Evolutionary conservation across 2,888 invertebrate genomes (phyloP), one percentile per base, ranked within the genome.

Genomic region (Andrena praecox): DNA sequence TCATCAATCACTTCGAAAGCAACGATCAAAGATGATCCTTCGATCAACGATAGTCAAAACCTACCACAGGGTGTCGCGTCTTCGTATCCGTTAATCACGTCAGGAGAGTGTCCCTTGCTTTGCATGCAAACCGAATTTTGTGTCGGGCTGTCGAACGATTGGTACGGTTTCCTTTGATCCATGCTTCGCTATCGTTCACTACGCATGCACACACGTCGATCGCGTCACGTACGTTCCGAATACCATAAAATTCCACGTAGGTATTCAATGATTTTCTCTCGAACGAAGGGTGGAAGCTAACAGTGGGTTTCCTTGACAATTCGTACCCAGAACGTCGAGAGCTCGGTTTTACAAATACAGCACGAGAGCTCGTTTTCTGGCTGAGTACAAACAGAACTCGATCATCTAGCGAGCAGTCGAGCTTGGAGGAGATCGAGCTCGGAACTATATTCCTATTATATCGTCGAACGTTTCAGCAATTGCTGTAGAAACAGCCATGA

Each of bases 61-160:
- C 59, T 20, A 16, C 29, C 59, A 12, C 16, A 42, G 42, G 29
- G 24, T 64, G 54, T 56, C 52, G 35, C n/a, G 42, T 27, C 62
- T 74, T 73, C 64, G 35, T 74, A 67, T 74, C 76, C 48, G 54
- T 77, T 83, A 85, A 80, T 85, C 67, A 73, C 56, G 35, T 50
- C 56, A 8, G 63, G 35, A 69, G 62, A 80, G 77, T 68, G 69
- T 69, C 62, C 72, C 29, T 29, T 60, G 82, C 69, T 54, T 72
- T 8, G 73, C 75, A 76, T 75, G 83, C 84, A 56, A 72, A 31
- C 74, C 70, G 74, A 67, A 71, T 69, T 50, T 31, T 56, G 48
- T 63, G 62, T 35, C 71, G 33, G 29, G 71, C 16, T 50, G 48
- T 48, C 48, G 50, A 48, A 16, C 12, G 50, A 73, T n/a, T 24